Evolutionary conservation across 2,888 invertebrate species (phyloP), one percentile per base, ranked within the genome.

Genomic region (Ophion slaviceki): DNA sequence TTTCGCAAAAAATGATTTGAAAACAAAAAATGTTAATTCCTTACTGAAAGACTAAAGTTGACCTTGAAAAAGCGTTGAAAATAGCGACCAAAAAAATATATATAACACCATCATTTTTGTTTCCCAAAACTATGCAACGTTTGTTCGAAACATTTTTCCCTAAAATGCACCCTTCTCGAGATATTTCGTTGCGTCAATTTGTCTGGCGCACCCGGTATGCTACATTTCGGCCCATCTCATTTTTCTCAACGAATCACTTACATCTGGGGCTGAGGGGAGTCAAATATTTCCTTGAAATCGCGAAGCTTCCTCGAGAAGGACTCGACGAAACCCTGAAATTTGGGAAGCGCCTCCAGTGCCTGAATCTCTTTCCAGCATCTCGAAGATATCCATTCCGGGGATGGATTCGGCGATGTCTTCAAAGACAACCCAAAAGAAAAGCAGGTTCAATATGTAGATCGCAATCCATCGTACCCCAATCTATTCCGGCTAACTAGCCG

Each of bases 361-460:
- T 97, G 95, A 89, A 98, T 95, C 91, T 98, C 98, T 86, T 96
- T 95, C 99, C 99, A 99, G 90, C 97, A 96, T 82, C 96, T 96
- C 0, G 95, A 94, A 0, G 98, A 97, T 36, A 99, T 95, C 98
- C 98, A 99, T 32, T 95, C 95, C 0, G 96, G 95, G 6, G 96
- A 96, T 0, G 98, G 98, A 94, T 98, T 98, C 17, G 88, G 94
- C 88, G 92, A 64, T 80, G 95, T 95, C 96, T 95, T 72, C 45
- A 53, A 17, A 53, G 3, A 53, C 53, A 17, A 2, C 53, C 53
- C 53, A 14, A 53, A 53, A 53, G 17, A 53, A 53, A 14, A 40
- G 40, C 8, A 8, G 40, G 5, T 67, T 11, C 32, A 57, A 71
- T 7, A 79, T 2, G n/a, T 5, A 17, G 14, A 64, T 68, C 7